phyloP scores from a whole-genome alignment of 2,888 invertebrate genomes.

The Heliconius cydno region DNA sequence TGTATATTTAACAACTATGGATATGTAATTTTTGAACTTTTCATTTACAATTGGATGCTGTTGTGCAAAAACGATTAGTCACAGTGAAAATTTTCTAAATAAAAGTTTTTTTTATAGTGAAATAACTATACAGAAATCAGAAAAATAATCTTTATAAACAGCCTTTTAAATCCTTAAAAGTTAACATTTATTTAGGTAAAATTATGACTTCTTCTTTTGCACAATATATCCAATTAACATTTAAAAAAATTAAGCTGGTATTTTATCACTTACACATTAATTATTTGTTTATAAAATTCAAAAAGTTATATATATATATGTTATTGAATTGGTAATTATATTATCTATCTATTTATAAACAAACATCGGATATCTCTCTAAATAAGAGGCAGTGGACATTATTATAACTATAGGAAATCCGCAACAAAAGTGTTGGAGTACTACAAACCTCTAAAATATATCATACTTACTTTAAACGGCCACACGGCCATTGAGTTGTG shows the following conservation, averaged over 20 bases:
- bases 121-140: not conserved
- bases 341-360: not conserved
- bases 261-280: not conserved
- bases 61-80: not conserved
- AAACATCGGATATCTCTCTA: not conserved
- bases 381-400: not conserved
- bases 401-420: not conserved
- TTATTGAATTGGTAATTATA: not conserved
- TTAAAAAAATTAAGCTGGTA: not conserved
- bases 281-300: not conserved
- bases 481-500: not conserved
- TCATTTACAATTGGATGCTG: not conserved
- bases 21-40: constrained; percentile 31
- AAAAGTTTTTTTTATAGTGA: not conserved
- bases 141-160: not conserved
- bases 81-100: not conserved
- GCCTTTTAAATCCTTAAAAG: not conserved
- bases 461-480: not conserved
- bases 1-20: constrained; percentile 22
- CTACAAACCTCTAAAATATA: not conserved
- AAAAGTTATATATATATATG: not conserved
- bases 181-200: no score
- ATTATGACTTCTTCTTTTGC: no score
- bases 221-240: no score
- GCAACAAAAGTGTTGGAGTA: not conserved